phyloP scores from a whole-genome alignment of 2,888 invertebrate species.

The Nasonovia ribisnigri region DNA sequence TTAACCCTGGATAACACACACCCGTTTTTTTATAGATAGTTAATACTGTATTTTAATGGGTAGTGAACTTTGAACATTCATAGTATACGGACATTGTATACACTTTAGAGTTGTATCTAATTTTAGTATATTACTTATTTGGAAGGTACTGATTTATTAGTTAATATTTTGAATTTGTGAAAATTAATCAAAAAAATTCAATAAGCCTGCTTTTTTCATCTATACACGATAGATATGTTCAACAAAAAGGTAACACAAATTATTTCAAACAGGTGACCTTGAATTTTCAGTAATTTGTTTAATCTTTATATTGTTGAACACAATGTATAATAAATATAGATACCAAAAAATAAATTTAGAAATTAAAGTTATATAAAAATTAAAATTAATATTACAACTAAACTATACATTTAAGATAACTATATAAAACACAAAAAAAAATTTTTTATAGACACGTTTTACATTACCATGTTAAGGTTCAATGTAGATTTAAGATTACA shows the following conservation, averaged over 20 bases:
- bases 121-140: too few relatives aligned
- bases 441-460: background rate
- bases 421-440: background rate
- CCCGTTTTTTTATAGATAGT: too few relatives aligned
- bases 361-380: background rate
- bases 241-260: background rate
- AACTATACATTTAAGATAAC: background rate
- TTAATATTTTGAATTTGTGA: too few relatives aligned
- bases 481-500: background rate
- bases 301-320: background rate
- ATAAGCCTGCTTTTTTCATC: background rate
- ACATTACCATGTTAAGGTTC: background rate
- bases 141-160: too few relatives aligned
- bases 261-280: background rate
- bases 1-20: too few relatives aligned
- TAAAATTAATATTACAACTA: background rate
- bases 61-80: too few relatives aligned
- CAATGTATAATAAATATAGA: background rate
- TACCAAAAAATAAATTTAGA: background rate
- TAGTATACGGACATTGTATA: too few relatives aligned
- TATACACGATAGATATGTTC: background rate
- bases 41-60: too few relatives aligned
- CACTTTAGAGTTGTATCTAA: too few relatives aligned
- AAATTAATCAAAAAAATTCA: too few relatives aligned
- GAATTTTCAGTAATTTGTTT: background rate